These are phyloP conservation scores for Ophraella communa DNA, from an alignment of 2,888 invertebrate genomes.

Conservation along the genomic window DNA sequence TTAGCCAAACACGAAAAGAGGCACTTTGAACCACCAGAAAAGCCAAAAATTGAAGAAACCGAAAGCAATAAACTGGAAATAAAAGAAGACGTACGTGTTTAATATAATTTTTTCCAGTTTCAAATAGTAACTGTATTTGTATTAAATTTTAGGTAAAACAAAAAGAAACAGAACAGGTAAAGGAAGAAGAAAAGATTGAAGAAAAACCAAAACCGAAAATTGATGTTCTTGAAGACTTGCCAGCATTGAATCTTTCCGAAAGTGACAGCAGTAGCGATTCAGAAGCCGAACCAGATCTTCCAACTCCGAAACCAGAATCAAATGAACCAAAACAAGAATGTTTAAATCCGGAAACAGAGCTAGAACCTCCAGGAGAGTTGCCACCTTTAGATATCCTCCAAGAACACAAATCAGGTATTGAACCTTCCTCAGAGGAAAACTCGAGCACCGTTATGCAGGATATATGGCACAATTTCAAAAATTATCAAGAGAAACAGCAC, in stretches of 20 bases:
- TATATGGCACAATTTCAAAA: conserved; percentile 80
- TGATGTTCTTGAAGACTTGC: conserved; percentile 71
- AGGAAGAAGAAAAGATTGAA: conserved; percentile 43
- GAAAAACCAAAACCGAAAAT: conserved; percentile 61
- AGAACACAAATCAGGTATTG: conserved; percentile 49
- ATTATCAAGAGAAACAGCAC: conserved; percentile 74
- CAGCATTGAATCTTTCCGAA: conserved; percentile 83
- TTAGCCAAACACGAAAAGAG: conserved; percentile 73
- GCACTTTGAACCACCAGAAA: conserved; percentile 62
- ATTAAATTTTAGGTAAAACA: conserved; percentile 47
- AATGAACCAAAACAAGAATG: conserved; percentile 21
- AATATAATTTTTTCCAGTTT: neutral
- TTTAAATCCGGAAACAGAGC: conserved; percentile 17
- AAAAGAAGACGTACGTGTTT: conserved; percentile 30
- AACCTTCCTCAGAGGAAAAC: conserved; percentile 42
- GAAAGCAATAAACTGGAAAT: conserved; percentile 36
- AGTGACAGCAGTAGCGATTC: conserved; percentile 79
- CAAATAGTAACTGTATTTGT: neutral
- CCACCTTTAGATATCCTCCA: conserved; percentile 29
- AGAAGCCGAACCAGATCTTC: conserved; percentile 57
- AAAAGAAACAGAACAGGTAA: conserved; percentile 54
- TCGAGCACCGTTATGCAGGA: conserved; percentile 62
- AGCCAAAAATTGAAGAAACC: conserved; percentile 36
- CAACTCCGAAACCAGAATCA: conserved; percentile 22
- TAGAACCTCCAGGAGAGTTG: conserved; percentile 27